Evolutionary conservation across 2,113 vertebrate genomes (phyloP), one percentile per base, ranked within the genome.

Genomic region (Falcunculus frontatus): DNA sequence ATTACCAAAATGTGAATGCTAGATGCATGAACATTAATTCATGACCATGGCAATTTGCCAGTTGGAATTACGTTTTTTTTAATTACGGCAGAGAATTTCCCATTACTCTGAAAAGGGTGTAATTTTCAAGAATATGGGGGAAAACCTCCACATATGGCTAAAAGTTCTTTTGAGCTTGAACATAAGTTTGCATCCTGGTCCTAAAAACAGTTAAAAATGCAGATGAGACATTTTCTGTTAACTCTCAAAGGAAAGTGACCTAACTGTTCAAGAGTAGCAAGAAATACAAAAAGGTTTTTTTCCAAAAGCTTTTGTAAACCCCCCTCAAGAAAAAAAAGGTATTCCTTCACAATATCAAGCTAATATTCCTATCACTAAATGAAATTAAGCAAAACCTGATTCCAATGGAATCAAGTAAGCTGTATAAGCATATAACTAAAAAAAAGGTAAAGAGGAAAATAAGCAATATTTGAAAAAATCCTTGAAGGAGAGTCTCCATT

Each of bases 1-100:
- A 89, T 94, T 94, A 86, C 15, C 47, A 91, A 94, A 97, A 91
- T 15, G 53, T 44, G 80, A 93, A 85, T 75, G 41, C 39, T 76
- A 91, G 55, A 84, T 79, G 69, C 23, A 73, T 19, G 53, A 91
- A 90, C 33, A 37, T 53, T 89, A 93, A 93, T 81, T 90, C 6
- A 81, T 2, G 2, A 84, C 27, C 30, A 44, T 33, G 33, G 67
- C 20, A 85, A 79, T 62, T 41, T 88, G 70, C 33, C 60, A 91
- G 14, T 17, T 41, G 37, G 67, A 91, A 91, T 81, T 49, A 75
- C 1, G 8, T 19, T 93, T 91, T 91, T 52, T 91, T 57, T 49
- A 72, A 82, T 52, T 60, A 86, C 55, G 47, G 30, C 4, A 23
- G 13, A 70, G 13, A 50, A 59, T 69, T 89, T 69, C 32, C 50